Evolutionary conservation across 2,888 invertebrate species (phyloP).

Genomic region (Sclerodermus sp.): DNA sequence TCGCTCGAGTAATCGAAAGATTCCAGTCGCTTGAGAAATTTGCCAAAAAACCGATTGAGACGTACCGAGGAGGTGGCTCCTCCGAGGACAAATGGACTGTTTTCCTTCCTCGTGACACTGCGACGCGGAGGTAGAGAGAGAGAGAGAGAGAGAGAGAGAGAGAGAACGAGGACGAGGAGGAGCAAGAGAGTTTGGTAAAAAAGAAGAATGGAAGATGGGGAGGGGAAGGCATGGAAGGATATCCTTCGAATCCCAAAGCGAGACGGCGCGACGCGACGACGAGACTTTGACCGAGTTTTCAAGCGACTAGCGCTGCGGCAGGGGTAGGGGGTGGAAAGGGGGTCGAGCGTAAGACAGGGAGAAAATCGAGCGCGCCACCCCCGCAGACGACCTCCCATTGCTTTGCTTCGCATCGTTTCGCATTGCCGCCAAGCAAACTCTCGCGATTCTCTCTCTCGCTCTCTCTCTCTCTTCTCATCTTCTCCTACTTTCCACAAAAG

Average conservation of each 20-base stretch:
- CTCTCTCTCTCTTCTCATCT: too few species aligned
- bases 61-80: too few species aligned
- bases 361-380: background rate
- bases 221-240: background rate
- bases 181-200: conserved; percentile 32
- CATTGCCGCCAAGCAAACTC: conserved; percentile 18
- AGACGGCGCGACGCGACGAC: conserved; percentile 39
- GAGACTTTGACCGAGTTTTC: conserved; percentile 58
- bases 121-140: background rate
- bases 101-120: too few species aligned
- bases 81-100: too few species aligned
- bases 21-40: too few species aligned
- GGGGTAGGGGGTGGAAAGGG: conserved; percentile 12
- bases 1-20: too few species aligned
- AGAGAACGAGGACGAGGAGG: conserved; percentile 10
- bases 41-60: too few species aligned
- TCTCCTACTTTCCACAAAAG: too few species aligned
- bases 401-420: conserved; percentile 18
- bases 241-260: conserved; percentile 47
- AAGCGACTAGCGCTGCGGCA: conserved; percentile 34
- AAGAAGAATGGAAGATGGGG: background rate
- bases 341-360: background rate
- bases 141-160: background rate
- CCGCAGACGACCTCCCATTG: conserved; percentile 2
- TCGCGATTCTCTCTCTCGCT: background rate